Conservation (phyloP, 2,888 invertebrate species). For the Tetragnatha montana region DNA sequence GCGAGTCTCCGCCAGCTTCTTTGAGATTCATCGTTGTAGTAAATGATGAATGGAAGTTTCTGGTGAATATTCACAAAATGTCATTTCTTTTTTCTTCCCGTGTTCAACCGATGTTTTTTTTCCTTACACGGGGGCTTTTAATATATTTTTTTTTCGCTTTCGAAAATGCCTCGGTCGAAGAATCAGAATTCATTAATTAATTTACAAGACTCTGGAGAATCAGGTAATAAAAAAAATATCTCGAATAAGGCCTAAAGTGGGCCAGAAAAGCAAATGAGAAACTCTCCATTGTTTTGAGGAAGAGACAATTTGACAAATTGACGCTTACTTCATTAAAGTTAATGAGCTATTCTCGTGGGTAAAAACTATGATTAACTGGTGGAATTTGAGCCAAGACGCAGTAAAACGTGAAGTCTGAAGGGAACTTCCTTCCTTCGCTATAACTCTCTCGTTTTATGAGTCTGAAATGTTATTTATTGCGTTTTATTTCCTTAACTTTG, state of each 20-base stretch:
- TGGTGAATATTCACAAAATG: neutral
- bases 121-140: neutral
- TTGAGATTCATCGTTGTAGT: neutral
- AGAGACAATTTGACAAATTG: slow-evolving; percentile 1
- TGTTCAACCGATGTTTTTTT: neutral
- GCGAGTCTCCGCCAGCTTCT: neutral
- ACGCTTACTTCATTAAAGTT: slow-evolving; percentile 1
- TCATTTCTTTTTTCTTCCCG: neutral
- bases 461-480: neutral
- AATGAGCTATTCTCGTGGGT: neutral
- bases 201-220: neutral
- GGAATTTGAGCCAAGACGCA: neutral
- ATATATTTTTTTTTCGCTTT: neutral
- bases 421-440: neutral
- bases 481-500: neutral
- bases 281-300: neutral
- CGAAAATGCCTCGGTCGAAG: neutral
- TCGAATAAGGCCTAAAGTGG: neutral
- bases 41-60: neutral
- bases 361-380: neutral
- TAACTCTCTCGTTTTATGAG: neutral
- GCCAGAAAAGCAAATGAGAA: neutral
- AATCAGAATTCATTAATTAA: neutral
- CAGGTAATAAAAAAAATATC: neutral
- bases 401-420: neutral